Base-by-base conservation (phyloP, 1,140 invertebrate species). In the Procambarus clarkii region DNA sequence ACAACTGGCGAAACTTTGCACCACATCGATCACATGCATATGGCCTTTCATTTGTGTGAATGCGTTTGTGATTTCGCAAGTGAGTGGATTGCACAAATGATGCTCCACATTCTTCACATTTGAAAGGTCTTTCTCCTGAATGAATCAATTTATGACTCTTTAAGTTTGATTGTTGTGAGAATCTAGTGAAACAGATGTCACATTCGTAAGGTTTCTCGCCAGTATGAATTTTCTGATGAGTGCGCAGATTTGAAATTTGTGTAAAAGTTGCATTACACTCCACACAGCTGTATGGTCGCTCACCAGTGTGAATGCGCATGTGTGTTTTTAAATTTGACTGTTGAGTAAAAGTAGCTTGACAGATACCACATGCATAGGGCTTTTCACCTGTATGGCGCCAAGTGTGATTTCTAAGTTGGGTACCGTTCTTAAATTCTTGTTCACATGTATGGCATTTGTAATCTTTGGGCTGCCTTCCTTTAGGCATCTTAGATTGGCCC, bases 181-280 rank as follows among this genome's bases (percentile, higher is more conserved):
- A 94, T 21, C 93, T 94, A 93, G 96, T 96, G 60, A 95, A 95
- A 91, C 96, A 96, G 15, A 95, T 93, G 8, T 94, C 94, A 93
- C 96, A 96, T 24, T 95, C 94, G 93, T 96, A 95, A 48, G 95
- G 95, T 46, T 96, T 95, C 69, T 95, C 95, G 15, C 93, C 93
- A 34, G 93, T 93, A 82, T 94, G 94, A 13, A 91, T 92, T 64
- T 93, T 91, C 58, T 93, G 90, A 82, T 94, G 94, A 2, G 90
- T 93, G 15, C 90, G 91, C 3, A 93, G 60, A 46, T 93, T 93
- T 5, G 92, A 93, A 45, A 92, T 92, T 74, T 92, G 92, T 74
- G 92, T 92, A 80, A 93, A 93, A 44, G 93, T 91, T 34, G 92
- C 88, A 74, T 69, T 91, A 54, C 93, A 93, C 50, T 93, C 92